Percentiles rank a stretch among this genome's conserved stretches.
Evolutionary conservation across 2,113 vertebrate genomes (phyloP).

Genomic region (Oryzias javanicus): DNA sequence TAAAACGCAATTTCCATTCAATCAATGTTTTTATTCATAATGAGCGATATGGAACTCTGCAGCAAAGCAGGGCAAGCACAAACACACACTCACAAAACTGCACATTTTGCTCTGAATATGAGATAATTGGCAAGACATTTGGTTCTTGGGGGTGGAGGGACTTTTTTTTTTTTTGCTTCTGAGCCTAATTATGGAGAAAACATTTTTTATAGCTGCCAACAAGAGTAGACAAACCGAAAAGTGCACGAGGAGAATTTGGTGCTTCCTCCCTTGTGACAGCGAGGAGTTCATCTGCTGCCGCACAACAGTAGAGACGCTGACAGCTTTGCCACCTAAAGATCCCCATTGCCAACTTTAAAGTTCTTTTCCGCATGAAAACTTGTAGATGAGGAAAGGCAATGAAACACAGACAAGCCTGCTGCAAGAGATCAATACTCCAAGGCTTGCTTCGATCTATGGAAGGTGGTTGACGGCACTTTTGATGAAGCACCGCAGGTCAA

Average conservation of each 20-base stretch:
- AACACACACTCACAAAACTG: conserved; percentile 14
- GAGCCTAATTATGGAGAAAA: conserved; percentile 61
- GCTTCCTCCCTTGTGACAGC: conserved; percentile 47
- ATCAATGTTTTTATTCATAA: conserved; percentile 56
- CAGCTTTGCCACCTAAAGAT: conserved; percentile 29
- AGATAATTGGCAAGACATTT: conserved; percentile 58
- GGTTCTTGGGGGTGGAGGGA: not conserved
- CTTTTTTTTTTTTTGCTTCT: conserved; percentile 31
- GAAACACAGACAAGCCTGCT: conserved; percentile 1
- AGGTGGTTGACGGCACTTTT: conserved; percentile 26
- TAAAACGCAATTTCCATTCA: conserved; percentile 48
- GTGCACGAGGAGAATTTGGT: conserved; percentile 36
- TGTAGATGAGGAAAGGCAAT: conserved; percentile 8
- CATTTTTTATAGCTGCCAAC: conserved; percentile 54
- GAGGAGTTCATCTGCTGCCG: conserved; percentile 1
- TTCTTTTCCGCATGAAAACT: conserved; percentile 29
- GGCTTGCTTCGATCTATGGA: conserved; percentile 32
- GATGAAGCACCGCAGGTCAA: conserved; percentile 57
- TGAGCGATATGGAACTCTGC: conserved; percentile 36
- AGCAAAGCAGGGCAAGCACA: conserved; percentile 20
- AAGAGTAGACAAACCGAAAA: conserved; percentile 57
- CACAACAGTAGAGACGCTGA: not conserved
- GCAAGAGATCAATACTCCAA: conserved; percentile 28
- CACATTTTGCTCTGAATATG: conserved; percentile 25
- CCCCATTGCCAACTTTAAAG: conserved; percentile 27